phyloP scores from a whole-genome alignment of 2,888 invertebrate species.

The Diadegma fenestrale region DNA sequence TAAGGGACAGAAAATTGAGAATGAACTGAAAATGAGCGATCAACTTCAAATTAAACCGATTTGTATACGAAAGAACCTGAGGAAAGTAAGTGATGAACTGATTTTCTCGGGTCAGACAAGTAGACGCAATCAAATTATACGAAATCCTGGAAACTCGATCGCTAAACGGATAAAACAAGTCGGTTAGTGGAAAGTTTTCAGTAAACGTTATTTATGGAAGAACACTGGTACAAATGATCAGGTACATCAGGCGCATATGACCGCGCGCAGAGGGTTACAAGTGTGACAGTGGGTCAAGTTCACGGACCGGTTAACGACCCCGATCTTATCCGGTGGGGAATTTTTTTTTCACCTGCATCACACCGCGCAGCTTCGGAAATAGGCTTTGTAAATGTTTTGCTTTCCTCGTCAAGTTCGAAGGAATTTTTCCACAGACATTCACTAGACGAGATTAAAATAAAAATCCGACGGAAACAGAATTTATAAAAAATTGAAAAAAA shows the following conservation, averaged over 20 bases:
- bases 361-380: constrained; percentile 5
- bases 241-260: constrained; percentile 53
- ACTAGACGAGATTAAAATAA: not conserved
- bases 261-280: constrained; percentile 69
- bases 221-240: constrained; percentile 5
- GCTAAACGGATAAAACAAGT: not conserved
- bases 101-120: not conserved
- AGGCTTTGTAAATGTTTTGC: constrained; percentile 16
- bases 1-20: not conserved
- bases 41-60: not conserved
- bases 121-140: not conserved
- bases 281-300: constrained; percentile 83
- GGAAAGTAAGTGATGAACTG: not conserved
- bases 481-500: not conserved
- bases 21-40: not conserved
- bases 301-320: constrained; percentile 77
- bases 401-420: not conserved
- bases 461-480: not conserved
- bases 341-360: constrained; percentile 32
- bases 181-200: not conserved
- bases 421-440: not conserved
- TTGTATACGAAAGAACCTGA: not conserved
- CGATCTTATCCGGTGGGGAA: constrained; percentile 26
- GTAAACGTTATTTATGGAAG: constrained; percentile 10
- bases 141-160: not conserved